Evolutionary conservation across 2,888 invertebrate species (phyloP).

Genomic region (Mesochorus sp.): DNA sequence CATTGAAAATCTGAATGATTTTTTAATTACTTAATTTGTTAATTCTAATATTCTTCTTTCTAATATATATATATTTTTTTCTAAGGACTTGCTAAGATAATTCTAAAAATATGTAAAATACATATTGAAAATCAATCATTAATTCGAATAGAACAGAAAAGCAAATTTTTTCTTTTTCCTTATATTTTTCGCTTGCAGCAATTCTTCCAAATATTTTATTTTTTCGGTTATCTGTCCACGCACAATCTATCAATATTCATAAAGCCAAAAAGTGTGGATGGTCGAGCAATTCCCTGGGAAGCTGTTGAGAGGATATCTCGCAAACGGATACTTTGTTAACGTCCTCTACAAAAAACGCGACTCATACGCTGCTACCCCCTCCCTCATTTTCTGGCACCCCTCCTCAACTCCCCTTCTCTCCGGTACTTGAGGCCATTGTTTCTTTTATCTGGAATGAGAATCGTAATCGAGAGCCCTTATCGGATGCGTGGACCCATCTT

Average conservation of each 20-base stretch:
- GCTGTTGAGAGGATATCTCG: slow-evolving; percentile 36
- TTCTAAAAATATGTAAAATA: too few species aligned
- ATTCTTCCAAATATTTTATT: neutral
- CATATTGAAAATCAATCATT: too few species aligned
- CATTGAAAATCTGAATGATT: neutral
- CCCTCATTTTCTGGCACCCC: neutral
- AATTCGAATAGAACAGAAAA: too few species aligned
- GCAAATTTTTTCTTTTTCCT: too few species aligned
- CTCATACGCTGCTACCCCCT: neutral
- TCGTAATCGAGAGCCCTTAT: slow-evolving; percentile 68
- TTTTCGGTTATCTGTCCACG: too few species aligned
- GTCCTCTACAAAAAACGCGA: slow-evolving; percentile 39
- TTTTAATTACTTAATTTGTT: neutral
- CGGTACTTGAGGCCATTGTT: slow-evolving; percentile 51
- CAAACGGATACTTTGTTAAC: slow-evolving; percentile 48
- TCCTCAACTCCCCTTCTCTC: neutral
- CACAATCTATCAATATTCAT: slow-evolving; percentile 1
- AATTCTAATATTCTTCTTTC: neutral
- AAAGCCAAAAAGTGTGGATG: slow-evolving; percentile 1
- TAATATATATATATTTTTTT: neutral
- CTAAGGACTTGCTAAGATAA: too few species aligned
- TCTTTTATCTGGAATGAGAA: slow-evolving; percentile 67
- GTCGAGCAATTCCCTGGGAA: slow-evolving; percentile 20
- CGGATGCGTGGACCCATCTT: slow-evolving; percentile 44
- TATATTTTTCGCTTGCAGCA: too few species aligned